Evolutionary conservation across 2,797 vertebrate genomes (phyloP).

Genomic region (Bovichtus diacanthus): DNA sequence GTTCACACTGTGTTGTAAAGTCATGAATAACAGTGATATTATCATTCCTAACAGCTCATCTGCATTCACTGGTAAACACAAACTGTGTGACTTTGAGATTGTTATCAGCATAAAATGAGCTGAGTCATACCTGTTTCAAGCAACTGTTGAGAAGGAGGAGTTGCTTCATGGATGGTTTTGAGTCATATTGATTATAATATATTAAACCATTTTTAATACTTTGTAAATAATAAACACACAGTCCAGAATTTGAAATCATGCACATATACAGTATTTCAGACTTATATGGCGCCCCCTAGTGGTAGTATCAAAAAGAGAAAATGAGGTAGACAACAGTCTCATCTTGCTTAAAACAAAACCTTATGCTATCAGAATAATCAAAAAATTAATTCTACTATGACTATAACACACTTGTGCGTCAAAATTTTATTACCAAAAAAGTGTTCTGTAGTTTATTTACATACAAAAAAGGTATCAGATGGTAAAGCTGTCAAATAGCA

Average conservation of each 20-base stretch:
- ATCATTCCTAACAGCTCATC: background rate
- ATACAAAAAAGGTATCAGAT: too few species aligned
- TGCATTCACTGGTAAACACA: background rate
- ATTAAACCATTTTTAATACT: background rate
- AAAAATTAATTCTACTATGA: too few species aligned
- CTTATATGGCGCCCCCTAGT: background rate
- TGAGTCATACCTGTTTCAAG: background rate
- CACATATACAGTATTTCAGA: background rate
- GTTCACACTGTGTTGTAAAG: background rate
- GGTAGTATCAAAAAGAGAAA: background rate
- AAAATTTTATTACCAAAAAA: too few species aligned
- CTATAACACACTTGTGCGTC: too few species aligned
- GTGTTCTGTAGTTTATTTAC: too few species aligned
- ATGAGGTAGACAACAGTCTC: background rate
- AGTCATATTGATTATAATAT: background rate
- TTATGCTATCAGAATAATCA: too few species aligned
- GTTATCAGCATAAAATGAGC: slow-evolving; percentile 1
- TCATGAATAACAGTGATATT: background rate
- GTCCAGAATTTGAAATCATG: background rate
- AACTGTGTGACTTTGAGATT: background rate
- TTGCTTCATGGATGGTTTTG: background rate
- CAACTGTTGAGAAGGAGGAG: background rate
- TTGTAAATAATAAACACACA: background rate
- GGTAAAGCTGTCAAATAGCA: background rate
- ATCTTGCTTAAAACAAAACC: background rate